Base-by-base conservation (phyloP, 2,888 invertebrate species). In the Tortricodes alternella region DNA sequence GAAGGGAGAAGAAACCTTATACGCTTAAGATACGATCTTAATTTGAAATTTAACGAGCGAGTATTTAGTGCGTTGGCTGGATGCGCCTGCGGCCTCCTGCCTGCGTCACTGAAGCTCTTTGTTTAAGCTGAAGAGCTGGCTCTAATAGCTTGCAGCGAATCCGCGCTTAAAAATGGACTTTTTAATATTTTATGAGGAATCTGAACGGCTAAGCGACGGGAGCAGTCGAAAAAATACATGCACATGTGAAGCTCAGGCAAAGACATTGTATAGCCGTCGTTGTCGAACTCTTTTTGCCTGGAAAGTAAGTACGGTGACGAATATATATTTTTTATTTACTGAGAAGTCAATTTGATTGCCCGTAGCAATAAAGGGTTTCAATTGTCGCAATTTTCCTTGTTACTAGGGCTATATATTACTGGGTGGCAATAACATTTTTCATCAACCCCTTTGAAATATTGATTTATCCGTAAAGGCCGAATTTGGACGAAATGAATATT, bases 61-160 rank as follows among this genome's bases (percentile, higher is more conserved):
- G 80, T 77, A 77, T 79, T 83, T 85, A 83, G 77, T 73, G 71
- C 71, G 67, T 70, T 59, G 65, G 65, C 66, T 75, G 66, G 78
- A 78, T 82, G 76, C 76, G 81, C 80, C 74, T 66, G 75, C 74
- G 79, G 81, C 83, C 74, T 75, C 81, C 74, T 76, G 80, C 76
- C 78, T 76, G 75, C 82, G 80, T 83, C 83, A 79, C 82, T 83
- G 82, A 75, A 78, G 80, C 86, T 83, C 87, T 89, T 89, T 89
- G 89, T 89, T 89, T 86, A 83, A 82, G 74, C 78, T 89, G 85
- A 87, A 89, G 87, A 83, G 88, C 83, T 86, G 87, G 83, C 85
- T 88, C 83, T 89, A 90, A 89, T 89, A 89, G 89, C 88, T 86
- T 85, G 85, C 87, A 86, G 83, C 85, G 81, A 80, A 86, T 87